These are phyloP conservation scores for Nematolebias whitei DNA, from an alignment of 2,113 vertebrate species.

Conservation along the genomic window DNA sequence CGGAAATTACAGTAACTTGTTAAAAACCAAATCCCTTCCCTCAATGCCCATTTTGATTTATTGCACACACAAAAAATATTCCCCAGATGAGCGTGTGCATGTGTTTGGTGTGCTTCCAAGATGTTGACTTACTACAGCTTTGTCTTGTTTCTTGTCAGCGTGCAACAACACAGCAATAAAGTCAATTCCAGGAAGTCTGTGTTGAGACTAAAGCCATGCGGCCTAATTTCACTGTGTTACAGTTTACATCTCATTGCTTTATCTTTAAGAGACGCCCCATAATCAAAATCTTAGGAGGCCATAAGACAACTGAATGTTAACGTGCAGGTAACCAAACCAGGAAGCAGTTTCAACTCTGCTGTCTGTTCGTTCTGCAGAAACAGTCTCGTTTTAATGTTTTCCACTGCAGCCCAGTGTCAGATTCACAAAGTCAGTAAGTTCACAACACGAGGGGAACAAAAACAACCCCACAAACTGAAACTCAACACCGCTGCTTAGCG, in stretches of 20 bases:
- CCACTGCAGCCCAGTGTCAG: neutral
- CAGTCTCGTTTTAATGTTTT: constrained; percentile 22
- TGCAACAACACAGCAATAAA: neutral
- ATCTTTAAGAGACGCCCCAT: constrained; percentile 26
- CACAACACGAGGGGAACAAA: constrained; percentile 51
- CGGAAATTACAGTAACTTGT: neutral
- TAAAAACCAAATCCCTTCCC: neutral
- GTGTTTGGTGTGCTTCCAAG: neutral
- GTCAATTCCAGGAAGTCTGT: constrained; percentile 47
- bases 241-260: neutral
- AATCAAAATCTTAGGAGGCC: constrained; percentile 2
- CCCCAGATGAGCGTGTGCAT: neutral
- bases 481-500: constrained; percentile 65
- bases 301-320: neutral
- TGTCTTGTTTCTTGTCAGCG: constrained; percentile 7
- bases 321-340: neutral
- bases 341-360: constrained; percentile 10
- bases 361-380: constrained; percentile 21
- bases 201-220: constrained; percentile 26
- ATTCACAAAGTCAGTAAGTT: constrained; percentile 24
- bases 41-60: neutral
- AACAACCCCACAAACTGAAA: constrained; percentile 68
- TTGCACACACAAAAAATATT: neutral
- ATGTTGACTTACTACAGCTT: neutral
- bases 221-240: constrained; percentile 26